These are phyloP conservation scores for Phortica magna DNA, from an alignment of 2,888 invertebrate genomes.

Conservation along the genomic window DNA sequence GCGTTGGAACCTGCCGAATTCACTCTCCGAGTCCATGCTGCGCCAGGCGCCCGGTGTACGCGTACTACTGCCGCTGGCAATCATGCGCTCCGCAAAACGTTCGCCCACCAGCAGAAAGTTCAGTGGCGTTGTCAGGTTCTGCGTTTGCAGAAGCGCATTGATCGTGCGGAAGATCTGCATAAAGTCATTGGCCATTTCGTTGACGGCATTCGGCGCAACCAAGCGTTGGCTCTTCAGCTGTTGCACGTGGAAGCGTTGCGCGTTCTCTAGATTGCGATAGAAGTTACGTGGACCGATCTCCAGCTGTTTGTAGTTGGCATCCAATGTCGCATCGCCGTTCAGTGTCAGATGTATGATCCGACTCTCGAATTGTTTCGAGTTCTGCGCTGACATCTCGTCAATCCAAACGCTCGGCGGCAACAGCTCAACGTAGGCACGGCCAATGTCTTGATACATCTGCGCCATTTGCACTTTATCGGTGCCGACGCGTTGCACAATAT, in stretches of 20 bases:
- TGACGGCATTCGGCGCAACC: conserved; percentile 4
- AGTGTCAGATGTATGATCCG: conserved; percentile 71
- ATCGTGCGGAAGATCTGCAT: conserved; percentile 62
- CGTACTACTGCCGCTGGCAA: conserved; percentile 69
- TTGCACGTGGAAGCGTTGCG: conserved; percentile 63
- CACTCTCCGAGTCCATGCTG: conserved; percentile 73
- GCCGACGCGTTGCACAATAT: conserved; percentile 67
- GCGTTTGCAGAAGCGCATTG: conserved; percentile 60
- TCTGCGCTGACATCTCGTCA: conserved; percentile 73
- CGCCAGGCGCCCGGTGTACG: conserved; percentile 74
- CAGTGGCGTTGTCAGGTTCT: conserved; percentile 65
- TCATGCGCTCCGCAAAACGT: conserved; percentile 68
- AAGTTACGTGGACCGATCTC: conserved; percentile 69
- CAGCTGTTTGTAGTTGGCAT: conserved; percentile 64
- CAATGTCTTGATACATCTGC: conserved; percentile 70
- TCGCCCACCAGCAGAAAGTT: conserved; percentile 68
- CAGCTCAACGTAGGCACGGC: conserved; percentile 66
- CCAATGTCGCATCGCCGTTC: conserved; percentile 69
- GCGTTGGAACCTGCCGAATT: conserved; percentile 61
- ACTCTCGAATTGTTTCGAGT: conserved; percentile 69
- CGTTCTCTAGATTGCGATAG: conserved; percentile 73
- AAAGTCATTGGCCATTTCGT: conserved; percentile 59
- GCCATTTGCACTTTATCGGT: conserved; percentile 68
- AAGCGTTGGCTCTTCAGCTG: conserved; percentile 37
- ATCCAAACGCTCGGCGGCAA: conserved; percentile 69